phyloP scores from a whole-genome alignment of 2,888 invertebrate species.

The Chironomus riparius region DNA sequence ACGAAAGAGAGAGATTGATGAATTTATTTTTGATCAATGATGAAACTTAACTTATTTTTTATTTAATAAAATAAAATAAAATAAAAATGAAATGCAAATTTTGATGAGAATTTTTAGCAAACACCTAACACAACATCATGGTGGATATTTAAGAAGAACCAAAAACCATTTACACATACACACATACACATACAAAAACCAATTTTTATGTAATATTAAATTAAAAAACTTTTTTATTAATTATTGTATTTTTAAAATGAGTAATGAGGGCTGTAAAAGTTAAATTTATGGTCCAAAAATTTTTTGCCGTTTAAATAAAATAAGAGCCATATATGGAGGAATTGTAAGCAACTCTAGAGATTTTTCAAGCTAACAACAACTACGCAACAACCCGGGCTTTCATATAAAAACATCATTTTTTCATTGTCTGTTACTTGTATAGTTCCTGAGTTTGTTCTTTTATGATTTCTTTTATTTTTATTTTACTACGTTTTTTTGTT shows the following conservation, averaged over 20 bases:
- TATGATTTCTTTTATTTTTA: neutral
- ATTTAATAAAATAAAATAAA: slow-evolving; percentile 4
- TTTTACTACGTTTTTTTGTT: neutral
- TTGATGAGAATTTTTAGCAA: neutral
- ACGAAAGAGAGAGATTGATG: neutral
- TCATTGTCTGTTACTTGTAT: neutral
- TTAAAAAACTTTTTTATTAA: slow-evolving; percentile 12
- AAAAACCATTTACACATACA: slow-evolving; percentile 1
- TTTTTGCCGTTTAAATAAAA: neutral
- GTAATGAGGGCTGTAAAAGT: neutral
- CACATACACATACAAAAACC: slow-evolving; percentile 2
- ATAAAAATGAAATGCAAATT: neutral
- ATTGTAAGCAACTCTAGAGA: neutral
- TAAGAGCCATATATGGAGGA: slow-evolving; percentile 5
- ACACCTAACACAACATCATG: neutral
- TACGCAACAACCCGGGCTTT: neutral
- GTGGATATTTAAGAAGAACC: neutral
- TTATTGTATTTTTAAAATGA: neutral
- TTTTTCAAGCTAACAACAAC: neutral
- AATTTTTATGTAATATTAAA: slow-evolving; percentile 14
- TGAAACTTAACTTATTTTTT: neutral
- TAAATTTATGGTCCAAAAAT: neutral
- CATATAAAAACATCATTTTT: neutral
- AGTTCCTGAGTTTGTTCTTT: neutral
- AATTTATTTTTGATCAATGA: slow-evolving; percentile 7